A percentile compares a stretch with the other conserved stretches of the same genome.
Evolutionary conservation across 2,113 vertebrate genomes (phyloP).

Genomic region (Mobula hypostoma): DNA sequence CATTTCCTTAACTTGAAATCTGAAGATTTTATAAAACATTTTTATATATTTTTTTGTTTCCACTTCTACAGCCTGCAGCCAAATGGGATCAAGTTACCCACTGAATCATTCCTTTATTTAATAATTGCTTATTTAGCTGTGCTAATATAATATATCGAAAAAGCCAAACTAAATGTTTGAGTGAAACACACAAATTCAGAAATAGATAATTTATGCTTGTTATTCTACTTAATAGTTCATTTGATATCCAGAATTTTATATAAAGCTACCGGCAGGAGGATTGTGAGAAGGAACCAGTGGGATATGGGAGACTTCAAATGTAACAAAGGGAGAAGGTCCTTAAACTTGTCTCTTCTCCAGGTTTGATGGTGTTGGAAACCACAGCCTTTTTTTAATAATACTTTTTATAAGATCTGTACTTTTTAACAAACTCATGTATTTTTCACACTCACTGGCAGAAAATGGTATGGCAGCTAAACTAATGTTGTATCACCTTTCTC

Average conservation of each 20-base stretch:
- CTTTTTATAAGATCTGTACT: too few species aligned
- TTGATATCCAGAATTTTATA: background rate
- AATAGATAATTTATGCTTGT: background rate
- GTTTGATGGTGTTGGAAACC: background rate
- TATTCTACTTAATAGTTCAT: background rate
- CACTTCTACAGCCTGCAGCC: background rate
- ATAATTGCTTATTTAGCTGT: constrained; percentile 28
- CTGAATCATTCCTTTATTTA: constrained; percentile 31
- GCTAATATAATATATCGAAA: background rate
- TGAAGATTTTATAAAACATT: constrained; percentile 5
- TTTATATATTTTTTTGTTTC: background rate
- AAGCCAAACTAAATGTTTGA: constrained; percentile 31
- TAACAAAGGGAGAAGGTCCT: background rate
- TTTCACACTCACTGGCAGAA: too few species aligned
- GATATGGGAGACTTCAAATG: background rate
- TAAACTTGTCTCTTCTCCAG: background rate
- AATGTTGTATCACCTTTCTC: too few species aligned
- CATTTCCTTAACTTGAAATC: constrained; percentile 9
- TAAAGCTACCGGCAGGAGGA: too few species aligned
- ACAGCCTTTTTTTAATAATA: too few species aligned
- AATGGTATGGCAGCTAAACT: too few species aligned
- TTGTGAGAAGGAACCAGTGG: background rate
- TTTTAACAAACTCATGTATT: too few species aligned
- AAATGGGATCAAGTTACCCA: background rate
- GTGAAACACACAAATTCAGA: constrained; percentile 9